Evolutionary conservation across 2,888 invertebrate species (phyloP), one percentile per base, ranked within the genome.

Genomic region (Pteria penguin): DNA sequence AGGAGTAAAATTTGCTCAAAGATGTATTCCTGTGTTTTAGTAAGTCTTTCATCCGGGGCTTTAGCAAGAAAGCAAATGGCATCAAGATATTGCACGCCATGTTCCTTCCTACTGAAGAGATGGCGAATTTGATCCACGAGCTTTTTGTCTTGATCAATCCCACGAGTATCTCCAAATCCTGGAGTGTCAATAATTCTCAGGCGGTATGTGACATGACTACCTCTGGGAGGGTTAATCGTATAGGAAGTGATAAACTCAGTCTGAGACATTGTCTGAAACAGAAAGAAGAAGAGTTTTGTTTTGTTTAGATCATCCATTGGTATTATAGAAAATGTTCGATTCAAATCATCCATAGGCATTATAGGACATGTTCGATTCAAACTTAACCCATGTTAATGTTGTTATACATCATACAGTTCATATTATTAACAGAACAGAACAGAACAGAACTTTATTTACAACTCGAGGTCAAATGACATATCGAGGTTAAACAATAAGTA

Each of bases 21-120:
- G 26, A 67, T 55, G 24, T 67, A 67, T 14, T 55, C 55, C 4
- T 67, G 67, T 27, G 31, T 31, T 1, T 29, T 22, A n/a, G 67
- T 67, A 2, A 67, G 55, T 27, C 67, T 52, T n/a, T 54, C 67
- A 32, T 67, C 67, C 22, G 67, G 67, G 2, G 67, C 57, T 31
- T 67, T 67, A 0, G 45, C 29, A 4, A 67, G 54, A 11, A 67
- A 67, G 22, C 67, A 67, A 2, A 67, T 55, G 2, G 57, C 55
- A 67, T 67, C 67, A 33, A 65, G 18, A n/a, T 18, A n/a, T 5
- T 22, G 18, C 11, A 65, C 57, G 55, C 55, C 32, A 18, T 4
- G 8, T 1, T 4, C 24, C 45, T 36, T 36, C 14, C 45, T 36
- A 8, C 4, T 31, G 18, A 67, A 67, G 1, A 67, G 45, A 11